These are phyloP conservation scores for Tortrix viridana DNA, from an alignment of 2,888 invertebrate species.

Conservation along the genomic window DNA sequence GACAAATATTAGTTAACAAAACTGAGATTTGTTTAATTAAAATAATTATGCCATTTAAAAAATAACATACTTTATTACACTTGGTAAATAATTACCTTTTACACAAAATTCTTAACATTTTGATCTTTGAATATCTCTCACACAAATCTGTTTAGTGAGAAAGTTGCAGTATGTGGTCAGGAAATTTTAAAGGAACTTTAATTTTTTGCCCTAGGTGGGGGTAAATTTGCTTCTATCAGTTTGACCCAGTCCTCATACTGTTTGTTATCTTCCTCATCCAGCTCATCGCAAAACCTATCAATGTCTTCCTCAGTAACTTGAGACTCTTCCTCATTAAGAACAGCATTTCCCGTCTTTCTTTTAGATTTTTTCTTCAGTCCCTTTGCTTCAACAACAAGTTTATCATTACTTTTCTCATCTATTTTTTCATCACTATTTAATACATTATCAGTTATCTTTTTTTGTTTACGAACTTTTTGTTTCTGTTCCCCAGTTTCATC, in stretches of 20 bases:
- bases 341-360: constrained; percentile 34
- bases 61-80: background rate
- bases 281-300: constrained; percentile 72
- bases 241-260: constrained; percentile 75
- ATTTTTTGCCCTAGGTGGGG: constrained; percentile 55
- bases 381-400: constrained; percentile 17
- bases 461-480: constrained; percentile 40
- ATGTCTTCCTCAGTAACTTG: constrained; percentile 74
- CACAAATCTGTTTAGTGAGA: background rate
- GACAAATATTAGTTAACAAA: no score
- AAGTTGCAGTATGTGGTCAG: no score
- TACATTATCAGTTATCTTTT: constrained; percentile 10
- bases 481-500: constrained; percentile 25
- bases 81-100: background rate
- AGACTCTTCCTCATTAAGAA: constrained; percentile 58
- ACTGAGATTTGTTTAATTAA: no score
- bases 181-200: constrained; percentile 28
- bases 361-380: constrained; percentile 36
- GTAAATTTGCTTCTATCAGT: constrained; percentile 70
- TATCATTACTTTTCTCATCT: background rate
- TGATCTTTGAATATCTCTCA: no score
- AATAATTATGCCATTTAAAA: background rate
- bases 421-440: constrained; percentile 55
- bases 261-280: constrained; percentile 70
- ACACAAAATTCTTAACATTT: no score